These are phyloP conservation scores for Heliconius hortense DNA, from an alignment of 2,888 invertebrate genomes.

Conservation along the genomic window DNA sequence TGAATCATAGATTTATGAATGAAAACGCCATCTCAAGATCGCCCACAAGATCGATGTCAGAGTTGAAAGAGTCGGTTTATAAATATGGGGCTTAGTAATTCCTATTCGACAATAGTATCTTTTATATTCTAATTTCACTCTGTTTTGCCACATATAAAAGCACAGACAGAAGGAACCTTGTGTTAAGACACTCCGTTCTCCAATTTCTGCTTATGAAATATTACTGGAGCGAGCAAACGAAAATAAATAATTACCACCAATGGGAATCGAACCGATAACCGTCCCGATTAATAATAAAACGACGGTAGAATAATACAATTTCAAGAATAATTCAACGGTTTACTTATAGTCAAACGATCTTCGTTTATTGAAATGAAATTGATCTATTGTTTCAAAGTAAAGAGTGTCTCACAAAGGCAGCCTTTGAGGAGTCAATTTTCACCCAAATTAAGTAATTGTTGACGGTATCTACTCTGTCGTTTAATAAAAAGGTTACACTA, in stretches of 20 bases:
- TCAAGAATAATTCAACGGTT: neutral
- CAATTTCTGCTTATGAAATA: neutral
- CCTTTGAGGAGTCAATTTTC: slow-evolving; percentile 24
- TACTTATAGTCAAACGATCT: slow-evolving; percentile 4
- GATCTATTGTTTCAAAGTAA: slow-evolving; percentile 19
- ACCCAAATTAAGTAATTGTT: slow-evolving; percentile 37
- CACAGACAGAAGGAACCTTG: neutral
- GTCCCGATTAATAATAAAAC: neutral
- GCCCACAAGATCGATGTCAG: too few relatives aligned
- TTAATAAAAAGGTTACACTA: slow-evolving; percentile 29
- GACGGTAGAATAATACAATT: neutral
- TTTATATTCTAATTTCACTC: too few relatives aligned
- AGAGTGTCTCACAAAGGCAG: slow-evolving; percentile 15
- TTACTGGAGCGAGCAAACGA: too few relatives aligned
- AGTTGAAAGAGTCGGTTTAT: too few relatives aligned
- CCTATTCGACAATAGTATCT: too few relatives aligned
- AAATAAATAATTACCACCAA: neutral
- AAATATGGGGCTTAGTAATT: too few relatives aligned
- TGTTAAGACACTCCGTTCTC: neutral
- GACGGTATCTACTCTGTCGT: slow-evolving; percentile 27
- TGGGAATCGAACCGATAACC: neutral
- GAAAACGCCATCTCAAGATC: too few relatives aligned
- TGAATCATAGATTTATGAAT: too few relatives aligned
- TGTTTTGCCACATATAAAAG: too few relatives aligned
- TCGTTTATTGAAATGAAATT: slow-evolving; percentile 19